Evolutionary conservation across 2,888 invertebrate species (phyloP).

Genomic region (Ophion ellenae): DNA sequence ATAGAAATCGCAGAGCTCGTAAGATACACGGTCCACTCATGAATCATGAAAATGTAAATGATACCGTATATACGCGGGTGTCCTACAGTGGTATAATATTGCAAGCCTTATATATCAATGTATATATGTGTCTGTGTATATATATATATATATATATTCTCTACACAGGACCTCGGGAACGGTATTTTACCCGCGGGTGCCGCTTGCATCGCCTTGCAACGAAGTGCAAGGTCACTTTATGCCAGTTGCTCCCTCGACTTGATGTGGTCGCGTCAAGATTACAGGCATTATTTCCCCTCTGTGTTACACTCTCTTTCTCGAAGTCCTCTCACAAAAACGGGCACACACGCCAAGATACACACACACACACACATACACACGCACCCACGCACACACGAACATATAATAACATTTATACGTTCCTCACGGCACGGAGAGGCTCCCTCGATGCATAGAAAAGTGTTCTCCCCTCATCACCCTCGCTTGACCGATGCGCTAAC

Average conservation of each 20-base stretch:
- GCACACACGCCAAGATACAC: background rate
- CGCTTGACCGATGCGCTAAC: background rate
- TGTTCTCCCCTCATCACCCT: background rate
- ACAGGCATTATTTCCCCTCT: slow-evolving; percentile 69
- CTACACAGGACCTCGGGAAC: slow-evolving; percentile 22
- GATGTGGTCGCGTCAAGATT: slow-evolving; percentile 64
- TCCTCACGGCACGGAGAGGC: background rate
- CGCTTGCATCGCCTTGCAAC: slow-evolving; percentile 54
- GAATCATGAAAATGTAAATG: slow-evolving; percentile 52
- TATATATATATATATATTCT: background rate
- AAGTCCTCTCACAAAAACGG: slow-evolving; percentile 8
- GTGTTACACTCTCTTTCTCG: slow-evolving; percentile 66
- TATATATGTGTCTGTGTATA: background rate
- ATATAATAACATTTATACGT: too few relatives aligned
- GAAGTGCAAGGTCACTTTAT: slow-evolving; percentile 66
- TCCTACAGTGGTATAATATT: slow-evolving; percentile 12
- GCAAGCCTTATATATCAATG: background rate
- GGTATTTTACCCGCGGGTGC: slow-evolving; percentile 54
- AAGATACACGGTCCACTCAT: slow-evolving; percentile 30
- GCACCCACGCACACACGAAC: too few relatives aligned
- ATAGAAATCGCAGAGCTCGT: background rate
- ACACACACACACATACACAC: too few relatives aligned
- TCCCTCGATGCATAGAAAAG: background rate
- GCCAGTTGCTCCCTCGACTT: slow-evolving; percentile 60
- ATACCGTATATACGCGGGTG: slow-evolving; percentile 31